A percentile compares a stretch with the other conserved stretches of the same genome.
Evolutionary conservation across 2,888 invertebrate genomes (phyloP).

Genomic region (Brenthis daphne): DNA sequence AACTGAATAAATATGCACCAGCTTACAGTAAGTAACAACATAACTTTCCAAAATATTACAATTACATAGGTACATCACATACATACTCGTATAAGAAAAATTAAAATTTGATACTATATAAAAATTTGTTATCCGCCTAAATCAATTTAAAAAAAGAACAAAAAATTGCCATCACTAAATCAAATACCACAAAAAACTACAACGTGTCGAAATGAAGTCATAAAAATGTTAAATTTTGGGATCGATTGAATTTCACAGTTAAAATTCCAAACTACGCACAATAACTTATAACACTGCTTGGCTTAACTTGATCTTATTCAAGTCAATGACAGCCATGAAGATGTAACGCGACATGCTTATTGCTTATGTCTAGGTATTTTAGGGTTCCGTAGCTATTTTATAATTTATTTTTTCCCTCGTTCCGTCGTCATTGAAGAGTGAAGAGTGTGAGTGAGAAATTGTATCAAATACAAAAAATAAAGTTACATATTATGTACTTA

Average conservation of each 20-base stretch:
- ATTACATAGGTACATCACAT: too few relatives aligned
- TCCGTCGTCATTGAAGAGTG: too few relatives aligned
- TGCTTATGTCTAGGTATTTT: background rate
- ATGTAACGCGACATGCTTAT: conserved; percentile 49
- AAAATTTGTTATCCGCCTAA: too few relatives aligned
- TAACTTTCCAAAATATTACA: too few relatives aligned
- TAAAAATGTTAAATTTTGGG: conserved; percentile 40
- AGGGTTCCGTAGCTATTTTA: conserved; percentile 1
- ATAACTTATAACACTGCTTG: conserved; percentile 5
- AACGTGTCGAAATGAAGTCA: conserved; percentile 31
- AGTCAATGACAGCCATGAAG: conserved; percentile 33
- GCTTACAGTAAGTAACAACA: too few relatives aligned
- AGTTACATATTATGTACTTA: too few relatives aligned
- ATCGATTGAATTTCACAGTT: conserved; percentile 27
- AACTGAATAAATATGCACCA: too few relatives aligned
- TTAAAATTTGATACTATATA: too few relatives aligned
- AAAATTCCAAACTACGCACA: conserved; percentile 20
- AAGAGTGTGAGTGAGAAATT: too few relatives aligned
- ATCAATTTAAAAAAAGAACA: background rate
- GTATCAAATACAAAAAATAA: too few relatives aligned
- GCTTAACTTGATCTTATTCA: conserved; percentile 16
- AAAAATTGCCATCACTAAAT: background rate
- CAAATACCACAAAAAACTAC: conserved; percentile 19
- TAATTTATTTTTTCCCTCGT: too few relatives aligned
- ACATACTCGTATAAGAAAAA: too few relatives aligned